Conservation (phyloP, 53 echinoderm and acorn worm species). For the Hippasteria phrygiana region DNA sequence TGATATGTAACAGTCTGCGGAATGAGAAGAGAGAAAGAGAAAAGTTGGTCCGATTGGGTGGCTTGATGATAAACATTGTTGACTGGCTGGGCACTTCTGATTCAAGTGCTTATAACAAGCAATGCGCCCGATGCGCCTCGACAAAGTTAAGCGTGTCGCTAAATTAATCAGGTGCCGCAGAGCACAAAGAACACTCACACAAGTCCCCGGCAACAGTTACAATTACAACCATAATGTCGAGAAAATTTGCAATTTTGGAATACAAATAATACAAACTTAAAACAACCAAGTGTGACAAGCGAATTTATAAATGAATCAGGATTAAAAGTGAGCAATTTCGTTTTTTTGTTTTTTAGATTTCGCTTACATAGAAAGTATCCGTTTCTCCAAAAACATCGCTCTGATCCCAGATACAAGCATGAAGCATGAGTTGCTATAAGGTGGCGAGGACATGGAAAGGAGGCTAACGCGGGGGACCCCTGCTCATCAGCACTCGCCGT, state of each 20-base stretch:
- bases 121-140: background rate
- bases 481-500: slow-evolving; percentile 14
- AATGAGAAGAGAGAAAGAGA: slow-evolving; percentile 53
- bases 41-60: background rate
- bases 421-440: slow-evolving; percentile 45
- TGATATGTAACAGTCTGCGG: slow-evolving; percentile 84
- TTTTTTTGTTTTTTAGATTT: background rate
- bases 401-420: slow-evolving; percentile 48
- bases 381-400: slow-evolving; percentile 59
- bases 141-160: background rate
- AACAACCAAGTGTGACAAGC: background rate
- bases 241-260: background rate
- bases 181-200: background rate
- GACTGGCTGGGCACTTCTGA: background rate
- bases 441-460: slow-evolving; percentile 36
- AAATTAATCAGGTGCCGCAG: slow-evolving; percentile 1
- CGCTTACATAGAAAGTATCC: slow-evolving; percentile 58
- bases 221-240: background rate
- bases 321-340: background rate
- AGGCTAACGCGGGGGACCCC: background rate
- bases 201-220: background rate
- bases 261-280: background rate
- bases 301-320: background rate
- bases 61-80: slow-evolving; percentile 13
- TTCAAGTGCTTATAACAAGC: slow-evolving; percentile 10